Evolutionary conservation across 2,888 invertebrate species (phyloP), one percentile per base, ranked within the genome.

Genomic region (Heliothis peltigera): DNA sequence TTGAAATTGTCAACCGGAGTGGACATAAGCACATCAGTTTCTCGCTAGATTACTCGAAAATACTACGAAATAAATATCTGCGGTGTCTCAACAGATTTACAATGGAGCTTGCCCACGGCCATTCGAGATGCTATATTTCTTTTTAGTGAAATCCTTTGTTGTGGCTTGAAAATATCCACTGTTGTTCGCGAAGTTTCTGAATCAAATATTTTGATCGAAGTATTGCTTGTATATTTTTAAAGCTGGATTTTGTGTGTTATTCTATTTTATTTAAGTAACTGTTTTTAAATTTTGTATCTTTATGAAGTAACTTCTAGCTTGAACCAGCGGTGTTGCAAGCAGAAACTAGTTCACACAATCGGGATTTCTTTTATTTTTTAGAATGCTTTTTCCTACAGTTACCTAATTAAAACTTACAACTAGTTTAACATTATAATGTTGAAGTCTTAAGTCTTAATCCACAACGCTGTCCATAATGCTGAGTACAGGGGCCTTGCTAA

Each of bases 111-210:
- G 77, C 77, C 77, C 63, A 55, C 60, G 72, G 79, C 72, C 48
- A 47, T 63, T 18, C 51, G 49, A 4, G 46, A 63, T 67, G 67
- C 68, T 52, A 61, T 64, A 72, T 51, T 79, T 79, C 64, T 75
- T 79, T 75, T 75, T 61, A 62, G 60, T 72, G 57, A 47, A 79
- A 65, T 76, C 72, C 77, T 72, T 77, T 77, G 79, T 79, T 64
- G 66, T 43, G 72, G 79, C 49, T 75, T 65, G 58, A 70, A 71
- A 79, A 72, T 75, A 76, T 61, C 72, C 44, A 64, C 56, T 21
- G 59, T 60, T 49, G 60, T 48, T 56, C 56, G 61, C 47, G 60
- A 59, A 51, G 61, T 54, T 57, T 58, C 55, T 52, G 60, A 63
- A 72, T 79, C 72, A 79, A 76, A 79, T 64, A 47, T 67, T 79